phyloP scores from a whole-genome alignment of 2,113 vertebrate species.

The Strix uralensis region DNA sequence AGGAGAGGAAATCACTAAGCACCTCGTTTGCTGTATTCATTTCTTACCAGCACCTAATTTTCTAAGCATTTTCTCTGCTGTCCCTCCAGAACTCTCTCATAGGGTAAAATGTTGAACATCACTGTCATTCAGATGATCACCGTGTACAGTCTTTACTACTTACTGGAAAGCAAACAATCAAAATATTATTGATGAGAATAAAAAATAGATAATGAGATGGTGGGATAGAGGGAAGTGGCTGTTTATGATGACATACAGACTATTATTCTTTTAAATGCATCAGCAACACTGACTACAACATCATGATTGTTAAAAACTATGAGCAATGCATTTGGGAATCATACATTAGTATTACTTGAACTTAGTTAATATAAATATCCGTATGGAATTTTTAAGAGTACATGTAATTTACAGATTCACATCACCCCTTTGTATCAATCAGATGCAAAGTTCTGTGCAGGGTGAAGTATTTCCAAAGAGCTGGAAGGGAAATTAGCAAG shows the following conservation, averaged over 20 bases:
- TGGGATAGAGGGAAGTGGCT: not conserved
- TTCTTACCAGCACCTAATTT: not conserved
- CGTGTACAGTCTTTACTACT: not conserved
- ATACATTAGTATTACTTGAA: not conserved
- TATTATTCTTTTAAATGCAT: not conserved
- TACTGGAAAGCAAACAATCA: not conserved
- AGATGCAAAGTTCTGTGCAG: not conserved
- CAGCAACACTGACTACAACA: not conserved
- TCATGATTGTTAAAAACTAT: not conserved
- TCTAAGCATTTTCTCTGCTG: not conserved
- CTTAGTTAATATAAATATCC: not conserved
- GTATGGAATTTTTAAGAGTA: not conserved
- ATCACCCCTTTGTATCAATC: not conserved
- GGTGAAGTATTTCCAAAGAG: not conserved
- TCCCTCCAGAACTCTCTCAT: not conserved
- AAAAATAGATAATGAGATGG: not conserved
- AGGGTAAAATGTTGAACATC: not conserved
- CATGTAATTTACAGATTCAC: not conserved
- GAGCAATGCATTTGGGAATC: not conserved
- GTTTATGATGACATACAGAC: not conserved
- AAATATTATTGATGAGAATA: not conserved
- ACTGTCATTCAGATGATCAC: not conserved
- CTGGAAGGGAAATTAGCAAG: not conserved
- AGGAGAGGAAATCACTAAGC: not conserved
- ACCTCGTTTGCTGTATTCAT: not conserved